Percentiles rank a stretch among this genome's conserved stretches.
phyloP scores from a whole-genome alignment of 2,888 invertebrate genomes.

The Noctua comes region DNA sequence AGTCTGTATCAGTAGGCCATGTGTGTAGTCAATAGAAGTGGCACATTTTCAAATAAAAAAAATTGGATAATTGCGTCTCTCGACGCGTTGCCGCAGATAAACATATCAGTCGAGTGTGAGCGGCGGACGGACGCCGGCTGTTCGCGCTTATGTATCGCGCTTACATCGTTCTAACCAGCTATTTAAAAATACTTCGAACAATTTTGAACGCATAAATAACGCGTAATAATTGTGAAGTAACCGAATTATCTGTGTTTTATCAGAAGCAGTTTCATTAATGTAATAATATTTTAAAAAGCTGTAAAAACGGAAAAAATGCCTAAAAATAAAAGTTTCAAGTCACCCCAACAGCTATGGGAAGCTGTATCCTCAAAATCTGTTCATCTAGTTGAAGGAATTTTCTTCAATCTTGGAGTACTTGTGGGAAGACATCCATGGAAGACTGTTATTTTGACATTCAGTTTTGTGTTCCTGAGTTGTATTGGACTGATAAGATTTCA shows the following conservation, averaged over 20 bases:
- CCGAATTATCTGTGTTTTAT: conserved; percentile 7
- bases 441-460: conserved; percentile 90
- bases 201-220: background rate
- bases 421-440: conserved; percentile 91
- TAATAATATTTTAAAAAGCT: conserved; percentile 29
- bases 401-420: conserved; percentile 91
- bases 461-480: conserved; percentile 90
- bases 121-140: conserved; percentile 52
- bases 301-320: conserved; percentile 71
- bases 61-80: conserved; percentile 58
- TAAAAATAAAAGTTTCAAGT: conserved; percentile 76
- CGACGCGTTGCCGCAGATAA: conserved; percentile 47
- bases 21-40: conserved; percentile 29
- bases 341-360: conserved; percentile 86
- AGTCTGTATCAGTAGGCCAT: conserved; percentile 22
- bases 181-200: conserved; percentile 25
- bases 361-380: conserved; percentile 83
- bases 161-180: background rate
- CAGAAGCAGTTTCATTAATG: conserved; percentile 19
- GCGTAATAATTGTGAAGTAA: conserved; percentile 24
- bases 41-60: conserved; percentile 56
- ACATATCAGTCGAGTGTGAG: conserved; percentile 59
- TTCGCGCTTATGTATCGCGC: conserved; percentile 15
- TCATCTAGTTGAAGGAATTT: conserved; percentile 83
- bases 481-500: conserved; percentile 92